Base-by-base conservation (phyloP, 2,888 invertebrate genomes). In the Drosophila tripunctata region DNA sequence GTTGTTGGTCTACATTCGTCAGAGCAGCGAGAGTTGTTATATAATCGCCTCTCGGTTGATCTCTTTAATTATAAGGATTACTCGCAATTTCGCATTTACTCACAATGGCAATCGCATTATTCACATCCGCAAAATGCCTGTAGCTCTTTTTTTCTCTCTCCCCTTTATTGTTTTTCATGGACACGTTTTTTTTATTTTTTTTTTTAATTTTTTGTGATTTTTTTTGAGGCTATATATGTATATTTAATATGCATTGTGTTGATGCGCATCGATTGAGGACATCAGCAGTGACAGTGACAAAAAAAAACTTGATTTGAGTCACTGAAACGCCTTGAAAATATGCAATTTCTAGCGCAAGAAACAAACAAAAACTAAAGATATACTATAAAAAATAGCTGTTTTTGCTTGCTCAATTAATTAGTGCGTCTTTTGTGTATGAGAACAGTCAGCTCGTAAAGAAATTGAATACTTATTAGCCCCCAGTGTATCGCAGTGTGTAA, bases 21-120 rank as follows among this genome's bases (percentile, higher is more conserved):
- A 41, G 62, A 68, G 68, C 64, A 47, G 47, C 47, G 48, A 48
- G 48, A 36, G 62, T 22, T 35, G 57, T 80, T 85, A 70, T 30
- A 62, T 67, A 85, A 85, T 30, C 40, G 31, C 61, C 36, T 31
- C 62, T 67, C 61, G 33, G 38, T 45, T 58, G 57, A 58, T 58
- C 57, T 71, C 75, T 80, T 67, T 77, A 83, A 83, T 84, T 84
- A 87, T 78, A 83, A 83, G 82, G 82, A 83, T 87, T 82, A 75
- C 52, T 45, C 45, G 64, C 64, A 57, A 71, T 75, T 68, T 76
- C 50, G 47, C 70, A 68, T 64, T 57, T 55, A 38, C 10, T 48
- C 38, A 48, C 48, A 45, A 14, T 21, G 48, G 31, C 56, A 56
- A 63, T 48, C 64, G 58, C 64, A 65, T 74, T 76, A 72, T 62